Conservation (phyloP, 2,888 invertebrate species). For the Sminthurides aquaticus region DNA sequence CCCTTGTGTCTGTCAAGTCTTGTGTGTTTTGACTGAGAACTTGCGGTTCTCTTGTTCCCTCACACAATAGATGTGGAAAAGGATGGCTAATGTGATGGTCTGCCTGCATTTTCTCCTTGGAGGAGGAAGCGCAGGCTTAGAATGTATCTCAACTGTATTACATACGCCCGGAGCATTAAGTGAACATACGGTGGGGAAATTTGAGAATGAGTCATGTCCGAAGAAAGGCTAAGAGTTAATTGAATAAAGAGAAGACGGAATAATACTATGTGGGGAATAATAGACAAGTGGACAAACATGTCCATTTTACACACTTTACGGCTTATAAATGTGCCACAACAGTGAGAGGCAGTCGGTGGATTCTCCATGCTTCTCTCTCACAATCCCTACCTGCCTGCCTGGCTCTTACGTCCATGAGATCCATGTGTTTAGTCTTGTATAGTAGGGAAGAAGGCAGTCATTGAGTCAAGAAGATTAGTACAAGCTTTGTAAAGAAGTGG, state of each 20-base stretch:
- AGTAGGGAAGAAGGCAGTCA: too few species aligned
- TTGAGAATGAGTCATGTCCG: background rate
- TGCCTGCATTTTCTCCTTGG: background rate
- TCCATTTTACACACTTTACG: background rate
- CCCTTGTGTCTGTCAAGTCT: background rate
- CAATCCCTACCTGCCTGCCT: too few species aligned
- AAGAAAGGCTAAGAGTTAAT: background rate
- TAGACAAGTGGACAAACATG: background rate
- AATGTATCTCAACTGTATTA: too few species aligned
- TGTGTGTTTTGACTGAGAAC: background rate
- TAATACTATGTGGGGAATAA: background rate
- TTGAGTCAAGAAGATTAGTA: too few species aligned
- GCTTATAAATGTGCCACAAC: too few species aligned
- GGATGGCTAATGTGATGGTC: background rate
- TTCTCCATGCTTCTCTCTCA: too few species aligned
- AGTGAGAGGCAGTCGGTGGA: too few species aligned
- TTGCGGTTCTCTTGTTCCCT: background rate
- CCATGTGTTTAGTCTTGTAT: too few species aligned
- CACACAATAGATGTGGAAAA: background rate
- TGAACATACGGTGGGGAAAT: too few species aligned
- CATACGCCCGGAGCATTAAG: too few species aligned
- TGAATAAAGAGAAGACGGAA: background rate
- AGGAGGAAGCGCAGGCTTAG: background rate
- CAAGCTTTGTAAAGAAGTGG: too few species aligned
- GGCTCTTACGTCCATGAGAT: too few species aligned